Evolutionary conservation across 2,888 invertebrate species (phyloP), one percentile per base, ranked within the genome.

Genomic region (Cheiracanthium punctorium): DNA sequence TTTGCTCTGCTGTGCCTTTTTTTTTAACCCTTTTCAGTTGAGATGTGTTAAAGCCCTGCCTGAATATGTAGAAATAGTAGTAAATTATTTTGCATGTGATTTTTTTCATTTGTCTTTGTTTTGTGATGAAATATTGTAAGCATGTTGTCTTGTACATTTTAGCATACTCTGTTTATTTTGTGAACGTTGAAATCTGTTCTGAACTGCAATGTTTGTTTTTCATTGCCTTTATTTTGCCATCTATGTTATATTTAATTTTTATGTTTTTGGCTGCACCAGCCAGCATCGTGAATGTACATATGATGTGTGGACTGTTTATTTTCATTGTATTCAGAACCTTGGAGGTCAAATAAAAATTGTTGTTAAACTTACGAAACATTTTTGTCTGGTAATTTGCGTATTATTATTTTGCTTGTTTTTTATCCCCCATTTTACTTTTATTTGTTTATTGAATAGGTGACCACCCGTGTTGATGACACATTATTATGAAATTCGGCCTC

Each of bases 281-380:
- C 69, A 74, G 64, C 43, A 10, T 37, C 12, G 20, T 52, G 20
- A 48, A 32, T 77, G 82, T 84, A 82, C n/a, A 82, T 84, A 77
- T 28, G 5, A 8, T 58, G 29, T 75, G 43, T 75, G 71, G 72
- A 76, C 28, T 73, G 82, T 71, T 48, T 77, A 77, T 76, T 72
- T 82, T 82, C 58, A 64, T 65, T 84, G 82, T 84, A 84, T 43
- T 58, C 73, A 52, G 20, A 65, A 33, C 69, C 71, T 41, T 70
- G 70, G 12, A 58, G 24, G 24, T 24, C 20, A 58, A 24, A 58
- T 24, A 84, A 77, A n/a, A 84, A 41, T 30, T 69, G 48, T 77
- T 84, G 77, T 84, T 84, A 72, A 69, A 73, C 41, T 82, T 24
- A 37, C 43, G 17, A 30, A 77, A 58, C 12, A 37, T 37, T 37